A percentile compares a stretch with the other conserved stretches of the same genome.
Evolutionary conservation across 2,888 invertebrate genomes (phyloP).

Genomic region (Panzeria rudis): DNA sequence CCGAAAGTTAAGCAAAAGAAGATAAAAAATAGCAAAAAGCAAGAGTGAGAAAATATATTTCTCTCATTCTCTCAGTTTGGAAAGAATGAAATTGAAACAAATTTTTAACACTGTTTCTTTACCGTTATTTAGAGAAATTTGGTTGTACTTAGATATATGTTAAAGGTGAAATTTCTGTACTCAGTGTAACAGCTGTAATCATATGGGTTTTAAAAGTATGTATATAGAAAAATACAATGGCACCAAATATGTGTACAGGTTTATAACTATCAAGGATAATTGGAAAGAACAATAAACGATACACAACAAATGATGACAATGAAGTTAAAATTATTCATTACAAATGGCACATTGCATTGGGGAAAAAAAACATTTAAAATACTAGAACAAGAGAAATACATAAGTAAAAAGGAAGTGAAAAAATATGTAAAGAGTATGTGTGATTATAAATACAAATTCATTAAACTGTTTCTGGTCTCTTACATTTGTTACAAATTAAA

Average conservation of each 20-base stretch:
- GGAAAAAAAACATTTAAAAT: neutral
- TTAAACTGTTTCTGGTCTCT: neutral
- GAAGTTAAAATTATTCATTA: constrained; percentile 55
- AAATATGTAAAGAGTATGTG: neutral
- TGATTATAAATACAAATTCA: neutral
- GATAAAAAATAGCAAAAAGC: neutral
- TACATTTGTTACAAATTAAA: neutral
- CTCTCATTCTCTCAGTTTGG: neutral
- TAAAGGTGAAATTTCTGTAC: constrained; percentile 37
- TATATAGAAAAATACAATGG: neutral
- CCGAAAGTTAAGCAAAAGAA: constrained; percentile 15
- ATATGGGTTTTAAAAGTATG: constrained; percentile 20
- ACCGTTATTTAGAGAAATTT: neutral
- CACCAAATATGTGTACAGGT: constrained; percentile 6
- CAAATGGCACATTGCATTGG: constrained; percentile 19
- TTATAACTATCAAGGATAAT: constrained; percentile 62
- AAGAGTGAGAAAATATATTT: neutral
- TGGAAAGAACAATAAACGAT: constrained; percentile 52
- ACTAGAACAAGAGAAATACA: neutral
- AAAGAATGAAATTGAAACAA: constrained; percentile 7
- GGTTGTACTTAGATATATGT: neutral
- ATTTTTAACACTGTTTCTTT: neutral
- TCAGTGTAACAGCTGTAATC: constrained; percentile 43
- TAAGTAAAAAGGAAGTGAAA: neutral
- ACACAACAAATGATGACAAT: constrained; percentile 56